Evolutionary conservation across 1,140 invertebrate species (phyloP).

Genomic region (Drosophila carrolli): DNA sequence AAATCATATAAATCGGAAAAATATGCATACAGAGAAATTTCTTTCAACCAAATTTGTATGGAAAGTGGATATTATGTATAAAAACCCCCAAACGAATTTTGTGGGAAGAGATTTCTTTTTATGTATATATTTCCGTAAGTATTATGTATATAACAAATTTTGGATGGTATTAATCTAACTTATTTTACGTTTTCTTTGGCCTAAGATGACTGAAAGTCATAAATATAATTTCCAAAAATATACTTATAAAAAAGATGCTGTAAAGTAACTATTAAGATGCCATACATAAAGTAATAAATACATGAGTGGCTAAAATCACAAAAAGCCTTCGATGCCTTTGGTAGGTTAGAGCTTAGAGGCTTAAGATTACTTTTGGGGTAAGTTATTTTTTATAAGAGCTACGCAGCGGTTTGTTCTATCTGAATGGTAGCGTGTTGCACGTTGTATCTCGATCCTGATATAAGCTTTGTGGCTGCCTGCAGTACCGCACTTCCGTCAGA

Average conservation of each 20-base stretch:
- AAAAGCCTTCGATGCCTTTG: conserved; percentile 51
- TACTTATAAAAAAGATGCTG: neutral
- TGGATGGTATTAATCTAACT: too few relatives aligned
- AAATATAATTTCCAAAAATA: neutral
- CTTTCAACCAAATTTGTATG: too few relatives aligned
- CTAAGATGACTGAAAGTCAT: conserved; percentile 7
- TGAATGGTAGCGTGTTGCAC: conserved; percentile 88
- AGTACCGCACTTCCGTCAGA: conserved; percentile 86
- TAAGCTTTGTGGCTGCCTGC: conserved; percentile 85
- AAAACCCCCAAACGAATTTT: too few relatives aligned
- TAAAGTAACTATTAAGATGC: neutral
- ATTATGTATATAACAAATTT: too few relatives aligned
- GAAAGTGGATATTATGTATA: too few relatives aligned
- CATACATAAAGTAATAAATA: conserved; percentile 32
- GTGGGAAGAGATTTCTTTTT: too few relatives aligned
- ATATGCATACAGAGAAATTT: too few relatives aligned
- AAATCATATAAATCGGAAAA: too few relatives aligned
- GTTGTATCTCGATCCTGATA: conserved; percentile 85
- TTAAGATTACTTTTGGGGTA: conserved; percentile 26
- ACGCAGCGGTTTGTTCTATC: conserved; percentile 80
- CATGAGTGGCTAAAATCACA: conserved; percentile 49
- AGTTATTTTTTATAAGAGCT: conserved; percentile 25
- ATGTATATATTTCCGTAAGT: too few relatives aligned
- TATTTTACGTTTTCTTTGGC: conserved; percentile 17
- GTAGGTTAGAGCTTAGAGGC: conserved; percentile 24